Conservation (phyloP, 2,888 invertebrate species). For the Apotomis turbidana region DNA sequence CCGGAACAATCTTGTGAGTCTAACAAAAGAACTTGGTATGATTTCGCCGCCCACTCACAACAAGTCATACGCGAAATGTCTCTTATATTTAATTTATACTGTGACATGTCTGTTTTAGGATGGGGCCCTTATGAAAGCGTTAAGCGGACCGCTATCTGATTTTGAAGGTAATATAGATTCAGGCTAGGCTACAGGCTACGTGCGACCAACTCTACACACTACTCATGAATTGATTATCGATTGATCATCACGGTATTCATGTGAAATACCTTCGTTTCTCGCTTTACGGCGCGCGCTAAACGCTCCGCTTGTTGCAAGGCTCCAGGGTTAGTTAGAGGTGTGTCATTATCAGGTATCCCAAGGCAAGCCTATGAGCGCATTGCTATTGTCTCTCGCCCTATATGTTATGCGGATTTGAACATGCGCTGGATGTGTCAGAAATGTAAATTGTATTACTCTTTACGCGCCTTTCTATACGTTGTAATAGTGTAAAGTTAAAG, state of each 20-base stretch:
- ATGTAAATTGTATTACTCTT: not conserved
- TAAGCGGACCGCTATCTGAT: not conserved
- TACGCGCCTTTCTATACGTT: not conserved
- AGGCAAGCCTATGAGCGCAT: constrained; percentile 28
- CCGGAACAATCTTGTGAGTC: not conserved
- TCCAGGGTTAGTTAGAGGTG: constrained; percentile 1
- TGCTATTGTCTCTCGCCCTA: constrained; percentile 34
- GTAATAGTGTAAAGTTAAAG: too few relatives aligned
- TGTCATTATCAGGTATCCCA: constrained; percentile 33
- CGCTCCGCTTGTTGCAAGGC: not conserved
- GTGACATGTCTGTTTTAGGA: too few relatives aligned
- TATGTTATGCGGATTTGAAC: constrained; percentile 39
- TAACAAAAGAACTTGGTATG: not conserved
- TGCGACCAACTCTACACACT: too few relatives aligned
- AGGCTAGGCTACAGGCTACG: too few relatives aligned
- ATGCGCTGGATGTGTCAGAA: constrained; percentile 3
- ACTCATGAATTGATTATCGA: too few relatives aligned
- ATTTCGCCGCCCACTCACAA: constrained; percentile 7
- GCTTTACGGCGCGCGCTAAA: not conserved
- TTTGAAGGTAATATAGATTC: not conserved
- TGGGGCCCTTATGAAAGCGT: not conserved
- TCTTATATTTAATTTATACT: not conserved
- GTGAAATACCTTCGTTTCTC: too few relatives aligned
- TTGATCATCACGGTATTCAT: too few relatives aligned
- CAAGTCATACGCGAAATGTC: constrained; percentile 25